Evolutionary conservation across 2,797 vertebrate species (phyloP).

Genomic region (Buphagus erythrorhynchus): DNA sequence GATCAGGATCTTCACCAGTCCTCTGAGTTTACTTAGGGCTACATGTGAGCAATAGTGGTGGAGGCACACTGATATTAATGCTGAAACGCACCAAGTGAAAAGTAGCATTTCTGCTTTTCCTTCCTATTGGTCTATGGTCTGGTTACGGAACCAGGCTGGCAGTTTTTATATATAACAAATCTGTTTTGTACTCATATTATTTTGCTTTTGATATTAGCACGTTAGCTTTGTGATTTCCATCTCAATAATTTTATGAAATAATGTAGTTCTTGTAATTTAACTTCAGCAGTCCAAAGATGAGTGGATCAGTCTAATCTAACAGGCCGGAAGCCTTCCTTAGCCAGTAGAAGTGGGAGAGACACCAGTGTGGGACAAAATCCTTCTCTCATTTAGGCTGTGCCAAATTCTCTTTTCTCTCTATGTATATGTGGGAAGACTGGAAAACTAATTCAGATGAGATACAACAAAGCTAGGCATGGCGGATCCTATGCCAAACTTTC

Average conservation of each 20-base stretch:
- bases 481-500: fast-evolving
- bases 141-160: neutral
- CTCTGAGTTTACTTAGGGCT: neutral
- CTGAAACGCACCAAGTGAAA: neutral
- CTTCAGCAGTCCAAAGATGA: neutral
- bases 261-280: neutral
- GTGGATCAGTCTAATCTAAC: neutral
- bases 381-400: neutral
- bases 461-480: neutral
- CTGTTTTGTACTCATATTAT: neutral
- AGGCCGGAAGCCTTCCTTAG: neutral
- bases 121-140: neutral
- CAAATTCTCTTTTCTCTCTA: neutral
- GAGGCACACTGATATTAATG: neutral
- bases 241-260: neutral
- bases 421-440: neutral
- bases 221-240: neutral
- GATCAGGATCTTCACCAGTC: neutral
- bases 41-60: neutral
- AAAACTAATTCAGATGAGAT: neutral
- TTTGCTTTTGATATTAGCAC: neutral
- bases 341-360: neutral
- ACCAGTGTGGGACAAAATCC: neutral
- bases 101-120: neutral
- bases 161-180: neutral